Evolutionary conservation across 2,888 invertebrate genomes (phyloP).

Genomic region (Hirudinaria manillensis): DNA sequence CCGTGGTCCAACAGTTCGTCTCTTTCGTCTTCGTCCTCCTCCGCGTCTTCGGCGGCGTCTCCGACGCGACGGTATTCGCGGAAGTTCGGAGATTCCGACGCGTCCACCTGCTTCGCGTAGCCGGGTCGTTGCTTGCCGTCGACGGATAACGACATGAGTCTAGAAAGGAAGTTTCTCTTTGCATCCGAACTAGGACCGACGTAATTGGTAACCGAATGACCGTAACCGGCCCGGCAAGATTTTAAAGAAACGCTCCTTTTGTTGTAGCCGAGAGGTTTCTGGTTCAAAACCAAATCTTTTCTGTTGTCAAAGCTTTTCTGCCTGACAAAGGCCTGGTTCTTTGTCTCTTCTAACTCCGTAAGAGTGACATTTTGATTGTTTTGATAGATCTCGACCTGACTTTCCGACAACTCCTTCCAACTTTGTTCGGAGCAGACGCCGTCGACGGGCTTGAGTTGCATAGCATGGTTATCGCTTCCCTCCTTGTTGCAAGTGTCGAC

Average conservation of each 20-base stretch:
- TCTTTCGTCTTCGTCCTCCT: background rate
- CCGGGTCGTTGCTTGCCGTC: slow-evolving; percentile 5
- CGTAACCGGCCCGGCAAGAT: background rate
- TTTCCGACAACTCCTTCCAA: background rate
- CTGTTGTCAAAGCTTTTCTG: too few species aligned
- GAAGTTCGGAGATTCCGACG: background rate
- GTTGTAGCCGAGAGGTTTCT: background rate
- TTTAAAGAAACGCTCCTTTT: slow-evolving; percentile 3
- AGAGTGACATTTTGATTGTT: background rate
- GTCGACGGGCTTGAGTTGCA: background rate
- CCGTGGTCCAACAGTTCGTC: slow-evolving; percentile 17
- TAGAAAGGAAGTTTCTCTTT: slow-evolving; percentile 1
- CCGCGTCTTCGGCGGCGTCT: background rate
- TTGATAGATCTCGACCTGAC: background rate
- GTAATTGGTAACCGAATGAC: background rate
- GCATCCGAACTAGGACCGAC: background rate
- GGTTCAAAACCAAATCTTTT: background rate
- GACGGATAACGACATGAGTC: slow-evolving; percentile 11
- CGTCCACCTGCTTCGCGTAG: slow-evolving; percentile 14
- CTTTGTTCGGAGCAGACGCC: background rate
- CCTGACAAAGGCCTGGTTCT: too few species aligned
- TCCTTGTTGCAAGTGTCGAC: background rate
- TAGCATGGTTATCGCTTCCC: background rate
- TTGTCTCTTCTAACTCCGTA: background rate
- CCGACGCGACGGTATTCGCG: background rate